These are phyloP conservation scores for Asteroscopus sphinx DNA, from an alignment of 2,888 invertebrate genomes.

Conservation along the genomic window DNA sequence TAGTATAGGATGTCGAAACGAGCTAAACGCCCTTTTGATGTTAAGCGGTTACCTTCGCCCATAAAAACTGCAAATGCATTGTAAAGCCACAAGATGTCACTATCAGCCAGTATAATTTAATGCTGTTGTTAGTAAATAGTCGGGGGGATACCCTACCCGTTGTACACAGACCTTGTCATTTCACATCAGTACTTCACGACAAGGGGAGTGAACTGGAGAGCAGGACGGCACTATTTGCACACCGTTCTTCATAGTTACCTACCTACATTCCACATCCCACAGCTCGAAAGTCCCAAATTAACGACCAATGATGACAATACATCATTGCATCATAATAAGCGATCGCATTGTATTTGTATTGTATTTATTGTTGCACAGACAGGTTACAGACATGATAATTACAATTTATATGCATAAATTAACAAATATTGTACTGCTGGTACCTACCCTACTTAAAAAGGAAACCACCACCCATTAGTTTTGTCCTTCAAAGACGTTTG, in stretches of 20 bases:
- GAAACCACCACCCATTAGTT: slow-evolving; percentile 1
- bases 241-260: background rate
- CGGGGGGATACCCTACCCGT: background rate
- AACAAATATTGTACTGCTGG: too few relatives aligned
- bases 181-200: background rate
- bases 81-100: slow-evolving; percentile 23
- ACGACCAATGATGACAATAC: slow-evolving; percentile 14
- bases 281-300: background rate
- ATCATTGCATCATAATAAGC: too few relatives aligned
- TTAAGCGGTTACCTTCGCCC: too few relatives aligned
- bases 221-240: slow-evolving; percentile 19
- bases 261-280: too few relatives aligned
- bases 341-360: too few relatives aligned
- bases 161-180: background rate
- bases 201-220: slow-evolving; percentile 1
- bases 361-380: too few relatives aligned
- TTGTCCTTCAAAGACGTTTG: slow-evolving; percentile 8
- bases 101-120: background rate
- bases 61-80: background rate
- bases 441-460: too few relatives aligned
- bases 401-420: too few relatives aligned
- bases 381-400: too few relatives aligned
- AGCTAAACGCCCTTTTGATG: too few relatives aligned
- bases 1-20: too few relatives aligned
- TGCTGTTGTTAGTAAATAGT: slow-evolving; percentile 3